Percentiles rank a stretch among this genome's conserved stretches.
Evolutionary conservation across 1,140 invertebrate species (phyloP).

Genomic region (Drosophila melanogaster): DNA sequence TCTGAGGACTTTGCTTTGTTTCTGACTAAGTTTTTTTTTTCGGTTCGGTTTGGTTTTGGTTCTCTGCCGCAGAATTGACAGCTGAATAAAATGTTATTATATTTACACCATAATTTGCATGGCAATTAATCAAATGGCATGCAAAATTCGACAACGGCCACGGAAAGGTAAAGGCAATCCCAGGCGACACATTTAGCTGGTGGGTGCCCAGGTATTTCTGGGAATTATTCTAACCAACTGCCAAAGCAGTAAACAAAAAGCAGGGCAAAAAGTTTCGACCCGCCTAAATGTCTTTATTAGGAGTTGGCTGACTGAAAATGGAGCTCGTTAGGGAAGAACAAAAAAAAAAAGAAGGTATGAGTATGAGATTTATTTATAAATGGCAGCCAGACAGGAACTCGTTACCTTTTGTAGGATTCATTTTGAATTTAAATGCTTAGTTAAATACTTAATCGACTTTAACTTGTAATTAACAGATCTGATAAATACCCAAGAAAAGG

Average conservation of each 20-base stretch:
- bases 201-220: constrained; percentile 44
- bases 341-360: constrained; percentile 21
- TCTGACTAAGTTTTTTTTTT: constrained; percentile 15
- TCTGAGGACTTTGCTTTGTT: constrained; percentile 54
- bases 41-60: background rate
- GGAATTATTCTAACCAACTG: constrained; percentile 49
- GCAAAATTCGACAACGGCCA: constrained; percentile 67
- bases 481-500: too few species aligned
- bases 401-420: background rate
- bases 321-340: constrained; percentile 41
- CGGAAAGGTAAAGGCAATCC: constrained; percentile 41
- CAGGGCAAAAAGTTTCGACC: constrained; percentile 63
- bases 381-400: background rate
- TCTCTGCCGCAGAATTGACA: constrained; percentile 71
- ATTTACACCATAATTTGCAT: constrained; percentile 83
- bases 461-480: too few species aligned
- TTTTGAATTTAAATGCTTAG: too few species aligned
- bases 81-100: constrained; percentile 84
- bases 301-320: constrained; percentile 34
- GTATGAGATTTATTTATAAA: constrained; percentile 10
- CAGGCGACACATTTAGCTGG: constrained; percentile 64
- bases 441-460: too few species aligned
- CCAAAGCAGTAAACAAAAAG: constrained; percentile 10
- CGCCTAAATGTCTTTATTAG: constrained; percentile 76
- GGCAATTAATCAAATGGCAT: constrained; percentile 83